phyloP scores from a whole-genome alignment of 2,888 invertebrate species.

The Aphodius sticticus region DNA sequence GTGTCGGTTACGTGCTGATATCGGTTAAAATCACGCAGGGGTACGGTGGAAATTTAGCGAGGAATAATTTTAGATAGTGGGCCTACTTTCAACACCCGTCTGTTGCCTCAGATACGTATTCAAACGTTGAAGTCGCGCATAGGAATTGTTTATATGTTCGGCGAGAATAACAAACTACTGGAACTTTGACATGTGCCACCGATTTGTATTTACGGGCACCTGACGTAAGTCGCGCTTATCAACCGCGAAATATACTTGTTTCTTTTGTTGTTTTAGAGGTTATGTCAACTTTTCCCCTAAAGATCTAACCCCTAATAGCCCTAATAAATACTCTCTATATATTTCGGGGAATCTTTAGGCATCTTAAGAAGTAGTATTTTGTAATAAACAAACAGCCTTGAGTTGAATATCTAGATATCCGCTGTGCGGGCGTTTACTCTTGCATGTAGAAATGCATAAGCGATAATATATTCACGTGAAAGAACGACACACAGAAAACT shows the following conservation, averaged over 20 bases:
- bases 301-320: not conserved
- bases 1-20: too few relatives aligned
- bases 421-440: slow-evolving; percentile 16
- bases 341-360: too few relatives aligned
- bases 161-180: not conserved
- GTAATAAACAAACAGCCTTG: not conserved
- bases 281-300: not conserved
- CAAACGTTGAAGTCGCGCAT: not conserved
- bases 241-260: slow-evolving; percentile 5
- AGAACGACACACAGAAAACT: not conserved
- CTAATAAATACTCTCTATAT: not conserved
- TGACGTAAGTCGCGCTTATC: slow-evolving; percentile 16
- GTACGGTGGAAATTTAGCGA: too few relatives aligned
- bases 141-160: not conserved
- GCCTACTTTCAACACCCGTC: not conserved
- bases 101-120: not conserved
- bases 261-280: slow-evolving; percentile 19
- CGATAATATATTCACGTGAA: not conserved
- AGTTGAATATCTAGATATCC: not conserved
- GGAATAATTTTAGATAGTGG: too few relatives aligned
- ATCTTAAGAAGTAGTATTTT: too few relatives aligned
- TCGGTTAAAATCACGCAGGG: too few relatives aligned
- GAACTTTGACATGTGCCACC: slow-evolving; percentile 20
- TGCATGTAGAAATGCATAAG: slow-evolving; percentile 20
- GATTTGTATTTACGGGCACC: not conserved